These are phyloP conservation scores for Hydropsyche betteni DNA, from an alignment of 2,888 invertebrate genomes.

Conservation along the genomic window DNA sequence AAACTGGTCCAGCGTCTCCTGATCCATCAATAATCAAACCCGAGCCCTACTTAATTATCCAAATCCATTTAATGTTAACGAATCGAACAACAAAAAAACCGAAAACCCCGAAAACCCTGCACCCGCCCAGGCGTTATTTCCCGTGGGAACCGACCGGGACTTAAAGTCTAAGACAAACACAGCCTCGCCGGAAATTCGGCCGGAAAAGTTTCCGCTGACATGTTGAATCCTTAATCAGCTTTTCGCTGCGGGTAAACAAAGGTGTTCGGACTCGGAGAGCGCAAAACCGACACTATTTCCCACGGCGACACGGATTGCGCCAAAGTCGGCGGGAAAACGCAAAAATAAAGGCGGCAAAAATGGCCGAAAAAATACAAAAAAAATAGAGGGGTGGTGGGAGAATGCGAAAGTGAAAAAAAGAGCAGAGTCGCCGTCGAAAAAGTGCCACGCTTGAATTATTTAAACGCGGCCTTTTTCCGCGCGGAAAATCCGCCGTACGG, in stretches of 20 bases:
- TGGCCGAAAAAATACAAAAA: too few relatives aligned
- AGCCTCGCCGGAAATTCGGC: slow-evolving; percentile 45
- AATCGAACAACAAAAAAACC: too few relatives aligned
- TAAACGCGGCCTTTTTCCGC: not conserved
- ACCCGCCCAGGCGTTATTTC: slow-evolving; percentile 33
- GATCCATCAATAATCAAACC: too few relatives aligned
- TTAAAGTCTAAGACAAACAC: slow-evolving; percentile 51
- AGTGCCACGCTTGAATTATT: slow-evolving; percentile 11
- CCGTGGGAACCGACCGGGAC: slow-evolving; percentile 34
- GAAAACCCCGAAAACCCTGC: too few relatives aligned
- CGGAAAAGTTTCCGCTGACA: slow-evolving; percentile 50
- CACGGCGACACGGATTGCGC: slow-evolving; percentile 12
- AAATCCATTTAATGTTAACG: too few relatives aligned
- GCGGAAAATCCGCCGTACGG: too few relatives aligned
- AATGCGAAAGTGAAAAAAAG: too few relatives aligned
- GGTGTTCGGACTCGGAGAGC: slow-evolving; percentile 15
- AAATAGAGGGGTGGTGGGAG: too few relatives aligned
- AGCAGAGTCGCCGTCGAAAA: not conserved
- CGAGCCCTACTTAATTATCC: too few relatives aligned
- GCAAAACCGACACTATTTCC: slow-evolving; percentile 3
- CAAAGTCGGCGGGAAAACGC: not conserved
- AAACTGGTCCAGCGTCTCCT: too few relatives aligned
- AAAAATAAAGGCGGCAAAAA: too few relatives aligned
- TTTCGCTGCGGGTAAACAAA: slow-evolving; percentile 48
- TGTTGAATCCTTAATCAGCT: slow-evolving; percentile 51